Evolutionary conservation across 2,113 vertebrate species (phyloP).

Genomic region (Cavia porcellus): DNA sequence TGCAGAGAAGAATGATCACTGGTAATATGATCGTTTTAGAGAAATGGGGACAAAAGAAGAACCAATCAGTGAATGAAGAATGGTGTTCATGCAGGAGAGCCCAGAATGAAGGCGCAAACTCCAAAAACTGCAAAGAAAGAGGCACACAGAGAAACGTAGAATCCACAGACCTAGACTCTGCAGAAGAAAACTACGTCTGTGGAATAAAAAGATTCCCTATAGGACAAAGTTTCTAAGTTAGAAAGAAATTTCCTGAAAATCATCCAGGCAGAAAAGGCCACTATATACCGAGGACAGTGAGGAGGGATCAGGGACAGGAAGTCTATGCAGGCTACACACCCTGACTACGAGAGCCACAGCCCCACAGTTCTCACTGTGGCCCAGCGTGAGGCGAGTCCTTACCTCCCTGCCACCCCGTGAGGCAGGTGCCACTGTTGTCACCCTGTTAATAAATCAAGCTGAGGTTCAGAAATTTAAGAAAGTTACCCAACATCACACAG

Average conservation of each 20-base stretch:
- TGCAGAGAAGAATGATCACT: rapidly evolving
- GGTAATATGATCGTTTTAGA: neutral
- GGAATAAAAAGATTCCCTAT: neutral
- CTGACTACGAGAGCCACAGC: rapidly evolving
- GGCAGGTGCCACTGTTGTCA: neutral
- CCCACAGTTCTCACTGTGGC: no score
- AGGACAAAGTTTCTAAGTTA: neutral
- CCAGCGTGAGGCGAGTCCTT: neutral
- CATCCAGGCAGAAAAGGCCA: neutral
- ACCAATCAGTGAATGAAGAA: neutral
- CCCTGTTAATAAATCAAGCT: neutral
- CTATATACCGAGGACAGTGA: neutral
- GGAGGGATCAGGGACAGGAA: neutral
- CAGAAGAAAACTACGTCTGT: neutral
- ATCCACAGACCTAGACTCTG: no score
- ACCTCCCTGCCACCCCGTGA: neutral
- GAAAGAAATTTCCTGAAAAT: neutral
- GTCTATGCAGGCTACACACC: neutral
- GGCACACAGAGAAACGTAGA: neutral
- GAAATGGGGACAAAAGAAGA: neutral
- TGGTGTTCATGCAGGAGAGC: neutral
- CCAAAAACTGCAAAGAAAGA: neutral
- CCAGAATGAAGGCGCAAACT: neutral
- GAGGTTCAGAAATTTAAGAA: neutral
- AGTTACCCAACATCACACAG: neutral